These are phyloP conservation scores for Macrobrachium rosenbergii DNA, from an alignment of 1,140 invertebrate species.

Conservation along the genomic window DNA sequence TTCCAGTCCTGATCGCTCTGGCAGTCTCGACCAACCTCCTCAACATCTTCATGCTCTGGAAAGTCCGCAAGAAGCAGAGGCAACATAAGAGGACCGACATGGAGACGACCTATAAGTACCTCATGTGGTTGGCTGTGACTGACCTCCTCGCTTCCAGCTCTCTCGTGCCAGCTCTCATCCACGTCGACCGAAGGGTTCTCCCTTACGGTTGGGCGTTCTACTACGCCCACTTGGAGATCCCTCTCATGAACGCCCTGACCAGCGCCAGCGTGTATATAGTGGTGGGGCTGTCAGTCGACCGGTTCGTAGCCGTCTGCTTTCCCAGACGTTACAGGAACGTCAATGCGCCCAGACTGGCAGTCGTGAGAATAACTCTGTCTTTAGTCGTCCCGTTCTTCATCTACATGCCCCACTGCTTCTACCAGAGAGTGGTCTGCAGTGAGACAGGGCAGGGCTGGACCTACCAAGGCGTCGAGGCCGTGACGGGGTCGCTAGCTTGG, in stretches of 20 bases:
- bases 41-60: conserved; percentile 47
- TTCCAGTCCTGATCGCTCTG: conserved; percentile 41
- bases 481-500: conserved; percentile 1
- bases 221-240: conserved; percentile 62
- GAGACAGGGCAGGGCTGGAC: conserved; percentile 33
- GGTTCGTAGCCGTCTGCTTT: conserved; percentile 62
- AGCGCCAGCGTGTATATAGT: conserved; percentile 63
- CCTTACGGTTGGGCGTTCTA: conserved; percentile 62
- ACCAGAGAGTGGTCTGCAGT: conserved; percentile 23
- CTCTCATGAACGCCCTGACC: conserved; percentile 54
- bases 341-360: conserved; percentile 43
- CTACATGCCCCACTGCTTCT: conserved; percentile 57
- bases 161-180: conserved; percentile 41
- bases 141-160: conserved; percentile 55
- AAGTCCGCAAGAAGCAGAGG: conserved; percentile 1
- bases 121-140: conserved; percentile 56
- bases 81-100: conserved; percentile 3
- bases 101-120: conserved; percentile 52
- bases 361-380: conserved; percentile 39
- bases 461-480: conserved; percentile 15
- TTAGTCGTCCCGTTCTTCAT: conserved; percentile 48
- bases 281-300: conserved; percentile 62
- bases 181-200: conserved; percentile 42
- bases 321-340: conserved; percentile 48
- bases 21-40: conserved; percentile 58